Base-by-base conservation (phyloP, 2,113 vertebrate genomes). In the Colinus virginianus region DNA sequence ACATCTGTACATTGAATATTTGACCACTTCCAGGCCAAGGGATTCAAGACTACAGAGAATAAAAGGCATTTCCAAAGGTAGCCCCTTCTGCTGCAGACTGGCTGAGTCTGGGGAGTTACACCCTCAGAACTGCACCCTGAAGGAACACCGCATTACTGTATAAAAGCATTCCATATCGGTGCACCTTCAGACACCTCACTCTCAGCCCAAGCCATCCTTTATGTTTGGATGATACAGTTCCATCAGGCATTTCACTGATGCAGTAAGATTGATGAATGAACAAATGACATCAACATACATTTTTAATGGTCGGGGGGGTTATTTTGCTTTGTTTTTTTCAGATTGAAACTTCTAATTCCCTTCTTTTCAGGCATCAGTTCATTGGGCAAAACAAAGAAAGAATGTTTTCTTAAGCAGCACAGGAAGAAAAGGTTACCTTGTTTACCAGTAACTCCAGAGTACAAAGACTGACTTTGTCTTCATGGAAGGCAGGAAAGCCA, bases 391-490 rank as follows among this genome's bases (percentile, higher is more conserved):
- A 95, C 86, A 92, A 94, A 89, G 70, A 72, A 61, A n/a, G 23
- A 75, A 78, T 59, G 48, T 68, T 87, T 87, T 84, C 48, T 64
- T 12, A 81, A 72, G 63, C 11, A 58, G 70, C 1, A 13, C n/a
- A 38, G 8, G 28, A 93, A 63, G 75, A 90, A 88, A 92, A 94
- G 72, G 58, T 84, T 88, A 80, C 83, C 42, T 87, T 96, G 84
- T 95, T 93, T 94, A 93, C 84, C 58, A 89, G 59, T 70, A 76
- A 85, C 58, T 40, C 69, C 38, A 42, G 64, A 94, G 61, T 17
- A 95, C 87, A 95, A 95, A 93, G 91, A 87, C 72, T 34, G 13
- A 86, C 86, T 91, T 84, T 94, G 88, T 88, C 80, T 68, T 75
- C 43, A 51, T 5, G 36, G 83, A 90, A 81, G 45, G 74, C 77